Evolutionary conservation across 2,888 invertebrate species (phyloP), one percentile per base, ranked within the genome.

Genomic region (Anarsia innoxiella): DNA sequence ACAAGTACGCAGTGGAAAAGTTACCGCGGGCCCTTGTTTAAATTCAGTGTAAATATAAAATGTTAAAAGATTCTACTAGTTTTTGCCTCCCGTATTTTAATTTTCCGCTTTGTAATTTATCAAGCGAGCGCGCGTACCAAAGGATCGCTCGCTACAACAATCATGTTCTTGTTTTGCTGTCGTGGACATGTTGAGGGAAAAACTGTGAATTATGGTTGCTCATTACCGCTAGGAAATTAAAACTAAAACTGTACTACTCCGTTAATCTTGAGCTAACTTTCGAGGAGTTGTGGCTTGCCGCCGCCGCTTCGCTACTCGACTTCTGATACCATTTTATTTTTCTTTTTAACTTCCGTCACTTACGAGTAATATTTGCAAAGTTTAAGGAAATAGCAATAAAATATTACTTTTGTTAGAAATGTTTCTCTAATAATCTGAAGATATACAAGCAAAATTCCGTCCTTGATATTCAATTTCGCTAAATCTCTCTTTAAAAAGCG

Each of bases 391-490:
- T n/a, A n/a, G n/a, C n/a, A n/a, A n/a, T n/a, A n/a, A n/a, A n/a
- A n/a, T n/a, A n/a, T n/a, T n/a, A n/a, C n/a, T n/a, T n/a, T n/a
- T n/a, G n/a, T n/a, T n/a, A n/a, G n/a, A n/a, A n/a, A n/a, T n/a
- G n/a, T n/a, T n/a, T n/a, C n/a, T n/a, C n/a, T n/a, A n/a, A n/a
- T n/a, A n/a, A n/a, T n/a, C n/a, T n/a, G n/a, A n/a, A n/a, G n/a
- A n/a, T n/a, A n/a, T n/a, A n/a, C n/a, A n/a, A n/a, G n/a, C n/a
- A n/a, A n/a, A n/a, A n/a, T n/a, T n/a, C n/a, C n/a, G n/a, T 53
- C 62, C 60, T 71, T 75, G 75, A 77, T 72, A 74, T 71, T 66
- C 75, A 72, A 73, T 76, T 68, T 72, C 53, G 56, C 51, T 40
- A 54, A 59, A n/a, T 59, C 63, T 62, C 58, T 63, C 46, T 50